Evolutionary conservation across 2,797 vertebrate genomes (phyloP).

Genomic region (Chloroceryle inda): DNA sequence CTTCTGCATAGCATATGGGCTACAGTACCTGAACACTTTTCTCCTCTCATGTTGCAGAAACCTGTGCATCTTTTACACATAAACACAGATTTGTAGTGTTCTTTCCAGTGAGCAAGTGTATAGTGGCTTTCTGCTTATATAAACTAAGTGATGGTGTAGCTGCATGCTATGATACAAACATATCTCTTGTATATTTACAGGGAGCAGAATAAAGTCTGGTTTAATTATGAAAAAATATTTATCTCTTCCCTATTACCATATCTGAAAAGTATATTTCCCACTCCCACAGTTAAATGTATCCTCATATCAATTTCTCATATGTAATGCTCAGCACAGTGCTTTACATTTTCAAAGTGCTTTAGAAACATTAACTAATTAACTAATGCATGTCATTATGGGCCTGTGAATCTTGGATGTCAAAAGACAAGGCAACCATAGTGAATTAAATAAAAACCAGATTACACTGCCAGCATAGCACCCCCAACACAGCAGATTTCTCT

Average conservation of each 20-base stretch:
- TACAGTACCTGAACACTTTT: background rate
- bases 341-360: constrained; percentile 61
- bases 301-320: constrained; percentile 63
- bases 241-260: constrained; percentile 30
- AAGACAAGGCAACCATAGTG: constrained; percentile 8
- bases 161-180: background rate
- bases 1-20: background rate
- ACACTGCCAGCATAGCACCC: background rate
- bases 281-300: constrained; percentile 34
- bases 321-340: background rate
- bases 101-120: background rate
- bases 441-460: constrained; percentile 29
- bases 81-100: background rate
- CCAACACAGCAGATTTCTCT: background rate
- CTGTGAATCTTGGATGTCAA: constrained; percentile 54
- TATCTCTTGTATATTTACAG: background rate
- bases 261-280: constrained; percentile 34
- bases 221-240: constrained; percentile 66
- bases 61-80: background rate
- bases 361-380: constrained; percentile 66
- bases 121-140: background rate
- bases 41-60: background rate
- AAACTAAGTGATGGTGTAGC: background rate
- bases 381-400: constrained; percentile 51
- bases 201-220: background rate